phyloP scores from a whole-genome alignment of 2,113 vertebrate genomes.

The Apeltes quadracus region DNA sequence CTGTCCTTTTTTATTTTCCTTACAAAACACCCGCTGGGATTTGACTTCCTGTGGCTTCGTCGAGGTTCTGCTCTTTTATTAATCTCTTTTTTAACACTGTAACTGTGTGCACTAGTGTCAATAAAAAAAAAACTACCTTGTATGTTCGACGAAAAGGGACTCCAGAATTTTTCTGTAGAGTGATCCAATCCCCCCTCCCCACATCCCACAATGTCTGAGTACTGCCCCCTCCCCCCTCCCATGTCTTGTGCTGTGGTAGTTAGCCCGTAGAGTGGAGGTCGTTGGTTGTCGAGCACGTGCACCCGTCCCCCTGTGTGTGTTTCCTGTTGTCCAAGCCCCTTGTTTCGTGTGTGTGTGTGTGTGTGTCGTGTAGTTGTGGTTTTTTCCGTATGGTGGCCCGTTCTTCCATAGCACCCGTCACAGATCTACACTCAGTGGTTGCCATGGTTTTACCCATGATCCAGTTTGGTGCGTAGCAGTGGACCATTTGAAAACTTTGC shows the following conservation, averaged over 20 bases:
- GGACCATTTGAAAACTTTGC: constrained; percentile 72
- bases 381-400: constrained; percentile 43
- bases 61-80: constrained; percentile 35
- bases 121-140: constrained; percentile 85
- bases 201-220: background rate
- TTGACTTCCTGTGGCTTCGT: constrained; percentile 34
- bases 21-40: constrained; percentile 61
- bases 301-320: constrained; percentile 7
- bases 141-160: constrained; percentile 80
- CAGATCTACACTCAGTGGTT: constrained; percentile 67
- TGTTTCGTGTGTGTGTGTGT: constrained; percentile 7
- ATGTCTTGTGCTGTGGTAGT: constrained; percentile 58
- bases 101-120: constrained; percentile 89
- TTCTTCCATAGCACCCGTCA: constrained; percentile 58
- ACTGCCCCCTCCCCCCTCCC: background rate
- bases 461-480: constrained; percentile 65
- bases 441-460: constrained; percentile 65
- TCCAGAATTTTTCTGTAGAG: constrained; percentile 81
- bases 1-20: constrained; percentile 58
- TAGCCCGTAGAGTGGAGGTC: constrained; percentile 47
- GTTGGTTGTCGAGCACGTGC: constrained; percentile 12
- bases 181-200: background rate
- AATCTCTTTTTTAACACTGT: constrained; percentile 82
- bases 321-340: constrained; percentile 17
- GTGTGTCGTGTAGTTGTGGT: constrained; percentile 1